Conservation (phyloP, 1,140 invertebrate species). For the Eriocheir sinensis region DNA sequence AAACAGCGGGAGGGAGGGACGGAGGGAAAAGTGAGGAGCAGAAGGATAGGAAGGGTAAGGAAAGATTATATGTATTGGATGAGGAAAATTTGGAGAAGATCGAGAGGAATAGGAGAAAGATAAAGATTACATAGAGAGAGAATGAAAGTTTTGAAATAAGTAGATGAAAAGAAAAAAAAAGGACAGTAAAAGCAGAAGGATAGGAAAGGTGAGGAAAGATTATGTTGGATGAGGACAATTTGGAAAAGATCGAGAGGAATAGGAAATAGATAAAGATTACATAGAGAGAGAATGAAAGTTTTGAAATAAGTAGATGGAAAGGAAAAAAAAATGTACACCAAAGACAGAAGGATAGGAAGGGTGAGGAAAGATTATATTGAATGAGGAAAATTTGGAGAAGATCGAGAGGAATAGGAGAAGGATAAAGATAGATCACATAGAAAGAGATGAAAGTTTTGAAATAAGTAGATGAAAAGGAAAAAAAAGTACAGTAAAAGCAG, state of each 20-base stretch:
- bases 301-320: too few relatives aligned
- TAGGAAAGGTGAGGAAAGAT: too few relatives aligned
- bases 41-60: neutral
- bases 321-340: too few relatives aligned
- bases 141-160: too few relatives aligned
- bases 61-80: neutral
- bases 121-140: neutral
- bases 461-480: too few relatives aligned
- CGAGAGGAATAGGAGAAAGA: neutral
- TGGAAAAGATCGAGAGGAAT: too few relatives aligned
- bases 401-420: neutral
- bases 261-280: too few relatives aligned
- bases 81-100: neutral
- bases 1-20: neutral
- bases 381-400: neutral
- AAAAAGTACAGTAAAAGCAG: too few relatives aligned
- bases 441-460: slow-evolving; percentile 5
- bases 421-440: neutral
- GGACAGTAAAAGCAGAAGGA: too few relatives aligned
- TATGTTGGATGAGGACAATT: too few relatives aligned
- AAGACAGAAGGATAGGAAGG: neutral
- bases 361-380: neutral
- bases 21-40: neutral
- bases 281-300: too few relatives aligned
- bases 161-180: too few relatives aligned